Evolutionary conservation across 2,797 vertebrate species (phyloP), one percentile per base, ranked within the genome.

Genomic region (Tokudaia tokunoshimensis): DNA sequence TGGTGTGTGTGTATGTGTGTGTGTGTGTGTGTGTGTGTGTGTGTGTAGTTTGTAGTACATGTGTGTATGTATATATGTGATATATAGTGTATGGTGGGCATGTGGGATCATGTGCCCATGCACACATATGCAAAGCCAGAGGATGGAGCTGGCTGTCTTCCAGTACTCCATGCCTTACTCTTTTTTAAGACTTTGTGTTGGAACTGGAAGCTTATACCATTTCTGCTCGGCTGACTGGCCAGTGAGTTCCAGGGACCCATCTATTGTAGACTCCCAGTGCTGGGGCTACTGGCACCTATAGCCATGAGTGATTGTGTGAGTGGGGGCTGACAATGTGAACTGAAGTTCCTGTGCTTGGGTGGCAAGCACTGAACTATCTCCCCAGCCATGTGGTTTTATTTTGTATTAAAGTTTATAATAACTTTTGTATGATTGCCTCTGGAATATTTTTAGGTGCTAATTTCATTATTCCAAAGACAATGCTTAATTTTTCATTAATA

Each of bases 381-480:
- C 50, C n/a, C 26, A 41, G 15, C 24, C 22, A 26, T 37, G 57
- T 6, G 15, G 6, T 59, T 89, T 95, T 67, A 89, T 50, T 89
- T 93, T 59, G 44, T 55, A 59, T 29, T 80, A 63, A 84, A 52
- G 82, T 88, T 79, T 76, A 34, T 65, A 75, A 47, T 86, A 70
- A 72, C n/a, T 72, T 76, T 67, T 61, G 11, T 79, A 52, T 92
- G 75, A 94, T 81, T 61, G 67, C 31, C 75, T 74, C 82, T 83
- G 11, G 52, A 91, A 81, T 83, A 11, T 74, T 97, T 92, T 88
- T 47, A 88, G 63, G 50, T 89, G n/a, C 41, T 89, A 52, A 74
- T 78, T 37, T 61, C 24, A 50, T 91, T 91, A 61, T 89, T 95
- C 83, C 65, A 93, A 93, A 79, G 47, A 82, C 75, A 70, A 26